Percentiles rank a stretch among this genome's conserved stretches.
These are phyloP conservation scores for Otis tarda DNA, from an alignment of 2,113 vertebrate species.

Conservation along the genomic window DNA sequence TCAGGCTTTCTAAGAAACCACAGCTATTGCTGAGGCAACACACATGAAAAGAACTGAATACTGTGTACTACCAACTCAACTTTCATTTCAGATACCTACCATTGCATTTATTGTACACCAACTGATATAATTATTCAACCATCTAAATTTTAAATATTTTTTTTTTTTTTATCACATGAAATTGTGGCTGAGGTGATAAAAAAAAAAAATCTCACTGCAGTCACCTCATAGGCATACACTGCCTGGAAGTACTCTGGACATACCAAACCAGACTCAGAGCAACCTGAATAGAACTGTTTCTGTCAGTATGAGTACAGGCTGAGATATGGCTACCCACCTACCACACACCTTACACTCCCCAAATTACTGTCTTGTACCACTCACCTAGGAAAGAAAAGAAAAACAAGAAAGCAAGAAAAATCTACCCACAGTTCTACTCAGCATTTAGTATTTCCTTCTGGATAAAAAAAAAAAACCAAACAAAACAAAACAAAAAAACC, in stretches of 20 bases:
- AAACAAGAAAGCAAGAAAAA: too few relatives aligned
- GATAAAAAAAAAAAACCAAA: background rate
- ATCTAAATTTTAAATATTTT: background rate
- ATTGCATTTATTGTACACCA: background rate
- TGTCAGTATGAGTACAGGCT: background rate
- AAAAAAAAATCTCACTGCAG: background rate
- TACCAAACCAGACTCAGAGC: background rate
- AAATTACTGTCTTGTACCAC: background rate
- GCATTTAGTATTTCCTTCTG: background rate
- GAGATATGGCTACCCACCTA: background rate
- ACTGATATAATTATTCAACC: background rate
- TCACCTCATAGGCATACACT: background rate
- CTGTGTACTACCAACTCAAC: background rate
- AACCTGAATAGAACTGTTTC: fast-evolving
- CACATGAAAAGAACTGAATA: background rate
- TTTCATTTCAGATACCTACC: background rate
- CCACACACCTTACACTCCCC: background rate
- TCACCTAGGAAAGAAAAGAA: too few relatives aligned
- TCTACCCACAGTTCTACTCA: background rate
- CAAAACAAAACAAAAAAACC: too few relatives aligned
- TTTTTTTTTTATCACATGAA: background rate
- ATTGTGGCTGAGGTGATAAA: background rate
- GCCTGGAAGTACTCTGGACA: background rate
- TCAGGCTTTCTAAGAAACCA: background rate
- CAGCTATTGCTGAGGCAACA: background rate